Conservation (phyloP, 2,888 invertebrate species). For the Acleris emargana region DNA sequence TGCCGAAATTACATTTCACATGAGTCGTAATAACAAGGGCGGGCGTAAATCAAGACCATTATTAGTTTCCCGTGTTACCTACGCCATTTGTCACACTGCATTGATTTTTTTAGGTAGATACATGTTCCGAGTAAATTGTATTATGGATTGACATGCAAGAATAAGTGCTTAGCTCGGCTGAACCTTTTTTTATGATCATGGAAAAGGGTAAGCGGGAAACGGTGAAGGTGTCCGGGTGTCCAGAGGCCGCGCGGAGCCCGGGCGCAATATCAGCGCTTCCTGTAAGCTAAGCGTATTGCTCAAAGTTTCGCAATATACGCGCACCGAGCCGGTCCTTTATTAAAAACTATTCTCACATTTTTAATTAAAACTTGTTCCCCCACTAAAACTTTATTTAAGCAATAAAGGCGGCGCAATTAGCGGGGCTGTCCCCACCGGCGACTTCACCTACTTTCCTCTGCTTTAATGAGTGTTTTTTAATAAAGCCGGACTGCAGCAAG, state of each 20-base stretch:
- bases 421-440: constrained; percentile 82
- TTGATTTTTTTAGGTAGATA: constrained; percentile 54
- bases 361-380: constrained; percentile 84
- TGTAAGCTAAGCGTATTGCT: constrained; percentile 80
- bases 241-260: constrained; percentile 41
- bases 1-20: constrained; percentile 83
- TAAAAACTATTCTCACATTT: constrained; percentile 84
- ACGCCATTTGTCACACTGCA: constrained; percentile 76
- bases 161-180: constrained; percentile 32
- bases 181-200: constrained; percentile 24
- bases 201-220: constrained; percentile 4
- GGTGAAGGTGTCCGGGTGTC: constrained; percentile 36
- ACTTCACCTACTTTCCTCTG: constrained; percentile 83
- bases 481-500: constrained; percentile 80
- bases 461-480: constrained; percentile 84
- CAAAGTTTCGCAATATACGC: constrained; percentile 84
- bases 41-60: constrained; percentile 82
- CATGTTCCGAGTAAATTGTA: neutral
- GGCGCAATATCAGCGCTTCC: constrained; percentile 73
- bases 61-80: constrained; percentile 81
- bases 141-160: constrained; percentile 2
- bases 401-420: constrained; percentile 84
- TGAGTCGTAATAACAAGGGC: constrained; percentile 84
- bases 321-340: constrained; percentile 80
- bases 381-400: constrained; percentile 84